phyloP scores from a whole-genome alignment of 2,113 vertebrate species.

The cattle (Bos taurus) region ARS-UCD2.0 NC_037355.1:24193001-24193500 shows the following conservation, averaged over 20 bases:
- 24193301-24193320: neutral
- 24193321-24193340: neutral
- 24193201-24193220: neutral
- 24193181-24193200: neutral
- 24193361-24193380: conserved; percentile 13
- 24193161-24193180: neutral
- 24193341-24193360: conserved; percentile 6
- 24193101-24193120: neutral
- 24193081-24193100: neutral
- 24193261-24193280: conserved; percentile 17
- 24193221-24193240: neutral
- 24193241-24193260: neutral
- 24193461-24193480: no score
- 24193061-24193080: neutral
- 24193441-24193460: neutral
- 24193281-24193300: neutral
- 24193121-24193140: neutral
- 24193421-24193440: neutral
- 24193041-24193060: neutral
- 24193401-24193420: conserved; percentile 2
- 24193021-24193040: no score
- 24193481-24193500: no score
- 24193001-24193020: no score
- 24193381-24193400: neutral
- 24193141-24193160: neutral